Percentiles rank a stretch among this genome's conserved stretches.
Evolutionary conservation across 1,140 invertebrate genomes (phyloP).

Genomic region (Alviniconcha marisindica): DNA sequence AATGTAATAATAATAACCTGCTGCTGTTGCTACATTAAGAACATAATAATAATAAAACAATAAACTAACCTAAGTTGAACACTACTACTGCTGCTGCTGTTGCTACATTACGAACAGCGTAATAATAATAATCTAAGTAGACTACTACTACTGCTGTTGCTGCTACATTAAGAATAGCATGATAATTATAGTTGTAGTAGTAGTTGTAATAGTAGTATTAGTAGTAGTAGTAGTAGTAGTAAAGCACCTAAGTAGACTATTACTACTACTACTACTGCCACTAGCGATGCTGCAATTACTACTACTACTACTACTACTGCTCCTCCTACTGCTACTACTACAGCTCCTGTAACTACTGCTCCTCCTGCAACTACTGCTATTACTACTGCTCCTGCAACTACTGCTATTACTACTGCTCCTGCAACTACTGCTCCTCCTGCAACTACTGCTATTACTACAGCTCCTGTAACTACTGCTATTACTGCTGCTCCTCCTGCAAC

Average conservation of each 20-base stretch:
- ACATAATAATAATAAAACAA: too few relatives aligned
- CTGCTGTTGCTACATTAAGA: too few relatives aligned
- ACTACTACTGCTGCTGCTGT: too few relatives aligned
- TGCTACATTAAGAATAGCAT: too few relatives aligned
- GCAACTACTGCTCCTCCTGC: constrained; percentile 11
- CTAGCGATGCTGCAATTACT: constrained; percentile 20
- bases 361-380: constrained; percentile 17
- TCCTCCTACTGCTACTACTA: constrained; percentile 24
- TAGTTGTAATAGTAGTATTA: constrained; percentile 19
- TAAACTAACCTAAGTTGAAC: too few relatives aligned
- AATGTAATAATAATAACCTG: too few relatives aligned
- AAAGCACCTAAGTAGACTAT: background rate
- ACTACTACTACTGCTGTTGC: too few relatives aligned
- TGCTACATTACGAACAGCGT: too few relatives aligned
- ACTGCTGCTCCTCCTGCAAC: constrained; percentile 16
- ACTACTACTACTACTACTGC: constrained; percentile 38
- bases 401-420: constrained; percentile 26
- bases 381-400: constrained; percentile 23
- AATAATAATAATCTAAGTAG: too few relatives aligned
- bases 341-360: constrained; percentile 1
- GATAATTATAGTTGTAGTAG: too few relatives aligned
- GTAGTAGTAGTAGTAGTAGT: constrained; percentile 19
- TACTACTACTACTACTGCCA: constrained; percentile 37
- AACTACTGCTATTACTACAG: constrained; percentile 1
- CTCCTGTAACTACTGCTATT: background rate